Conservation (phyloP, 1,140 invertebrate species). For the Philopotamus ludificatus region DNA sequence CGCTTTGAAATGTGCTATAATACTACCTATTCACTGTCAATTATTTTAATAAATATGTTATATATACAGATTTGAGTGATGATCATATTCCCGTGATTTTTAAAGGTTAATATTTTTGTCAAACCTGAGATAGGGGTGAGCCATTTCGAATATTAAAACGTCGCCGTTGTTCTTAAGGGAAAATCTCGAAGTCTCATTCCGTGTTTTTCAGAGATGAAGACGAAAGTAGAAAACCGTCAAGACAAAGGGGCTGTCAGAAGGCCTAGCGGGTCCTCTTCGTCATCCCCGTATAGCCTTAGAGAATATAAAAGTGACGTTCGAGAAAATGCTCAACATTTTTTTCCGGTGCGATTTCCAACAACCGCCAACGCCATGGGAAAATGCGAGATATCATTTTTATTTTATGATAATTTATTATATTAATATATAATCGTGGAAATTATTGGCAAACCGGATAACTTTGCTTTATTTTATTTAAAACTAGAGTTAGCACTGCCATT, state of each 20-base stretch:
- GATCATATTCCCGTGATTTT: too few species aligned
- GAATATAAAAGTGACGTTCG: slow-evolving; percentile 30
- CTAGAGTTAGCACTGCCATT: too few species aligned
- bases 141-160: background rate
- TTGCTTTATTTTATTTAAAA: too few species aligned
- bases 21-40: too few species aligned
- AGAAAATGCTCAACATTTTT: slow-evolving; percentile 20
- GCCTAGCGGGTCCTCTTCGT: slow-evolving; percentile 14
- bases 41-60: too few species aligned
- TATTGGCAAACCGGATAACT: too few species aligned
- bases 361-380: background rate
- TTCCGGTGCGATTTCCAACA: slow-evolving; percentile 18
- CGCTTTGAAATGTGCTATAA: too few species aligned
- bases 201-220: slow-evolving; percentile 6
- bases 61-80: too few species aligned
- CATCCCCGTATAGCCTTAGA: slow-evolving; percentile 6
- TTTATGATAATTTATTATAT: too few species aligned
- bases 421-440: too few species aligned
- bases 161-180: background rate
- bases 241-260: slow-evolving; percentile 24
- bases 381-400: slow-evolving; percentile 6
- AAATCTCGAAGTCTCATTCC: slow-evolving; percentile 11
- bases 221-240: slow-evolving; percentile 2
- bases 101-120: background rate
- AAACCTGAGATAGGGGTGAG: background rate